phyloP scores from a whole-genome alignment of 2,113 vertebrate species.

The Lynx canadensis region DNA sequence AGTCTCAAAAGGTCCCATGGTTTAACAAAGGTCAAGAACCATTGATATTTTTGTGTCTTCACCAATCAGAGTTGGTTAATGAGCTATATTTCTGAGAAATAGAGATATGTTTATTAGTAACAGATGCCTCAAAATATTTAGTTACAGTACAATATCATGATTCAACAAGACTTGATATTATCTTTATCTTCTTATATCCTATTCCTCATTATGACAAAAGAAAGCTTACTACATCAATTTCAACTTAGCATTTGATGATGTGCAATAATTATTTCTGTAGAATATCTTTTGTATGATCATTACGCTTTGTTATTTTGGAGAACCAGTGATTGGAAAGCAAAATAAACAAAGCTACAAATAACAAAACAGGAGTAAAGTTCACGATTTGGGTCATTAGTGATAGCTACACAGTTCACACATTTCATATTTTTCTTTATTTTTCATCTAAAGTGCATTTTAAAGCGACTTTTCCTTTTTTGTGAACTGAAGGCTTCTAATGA shows the following conservation, averaged over 20 bases:
- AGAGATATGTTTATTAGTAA: neutral
- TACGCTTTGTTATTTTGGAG: slow-evolving; percentile 1
- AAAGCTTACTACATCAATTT: neutral
- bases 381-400: neutral
- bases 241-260: neutral
- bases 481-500: neutral
- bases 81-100: neutral
- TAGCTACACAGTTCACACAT: neutral
- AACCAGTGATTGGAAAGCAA: neutral
- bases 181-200: neutral
- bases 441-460: neutral
- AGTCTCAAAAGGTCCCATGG: neutral
- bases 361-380: neutral
- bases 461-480: neutral
- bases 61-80: neutral
- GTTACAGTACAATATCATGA: neutral
- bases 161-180: neutral
- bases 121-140: neutral
- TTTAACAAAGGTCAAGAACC: neutral
- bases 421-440: neutral
- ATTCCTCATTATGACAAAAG: neutral
- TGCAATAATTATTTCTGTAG: neutral
- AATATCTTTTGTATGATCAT: neutral
- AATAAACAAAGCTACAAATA: neutral
- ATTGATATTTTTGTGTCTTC: neutral